A percentile compares a stretch with the other conserved stretches of the same genome.
Conservation (phyloP, 2,888 invertebrate species). For the Dynastes grantii region DNA sequence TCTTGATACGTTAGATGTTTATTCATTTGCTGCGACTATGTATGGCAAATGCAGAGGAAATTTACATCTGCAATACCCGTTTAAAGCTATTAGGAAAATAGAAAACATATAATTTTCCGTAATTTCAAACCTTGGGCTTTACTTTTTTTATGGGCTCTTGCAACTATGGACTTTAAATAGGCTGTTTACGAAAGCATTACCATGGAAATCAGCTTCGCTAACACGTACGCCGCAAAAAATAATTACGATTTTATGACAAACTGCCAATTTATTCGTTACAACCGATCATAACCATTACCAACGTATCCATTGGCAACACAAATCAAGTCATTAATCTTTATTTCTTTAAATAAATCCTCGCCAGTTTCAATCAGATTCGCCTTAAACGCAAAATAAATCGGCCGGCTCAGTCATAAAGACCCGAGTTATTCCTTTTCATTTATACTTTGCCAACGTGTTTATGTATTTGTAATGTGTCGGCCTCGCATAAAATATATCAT, state of each 20-base stretch:
- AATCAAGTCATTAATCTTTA: conserved; percentile 16
- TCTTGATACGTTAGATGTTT: no score
- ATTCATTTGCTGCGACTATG: no score
- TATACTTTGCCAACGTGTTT: conserved; percentile 18
- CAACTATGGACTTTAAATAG: no score
- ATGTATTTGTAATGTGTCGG: conserved; percentile 30
- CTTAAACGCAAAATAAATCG: conserved; percentile 9
- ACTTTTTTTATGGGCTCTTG: no score
- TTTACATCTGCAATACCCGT: no score
- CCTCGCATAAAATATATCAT: conserved; percentile 28
- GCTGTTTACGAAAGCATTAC: no score
- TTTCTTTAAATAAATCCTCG: conserved; percentile 21
- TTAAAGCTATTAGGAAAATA: no score
- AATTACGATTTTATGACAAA: neutral
- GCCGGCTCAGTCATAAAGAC: neutral
- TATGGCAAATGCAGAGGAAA: no score
- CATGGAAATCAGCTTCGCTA: no score
- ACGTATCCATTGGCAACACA: conserved; percentile 14
- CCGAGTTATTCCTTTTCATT: conserved; percentile 7
- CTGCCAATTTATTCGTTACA: neutral
- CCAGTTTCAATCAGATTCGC: conserved; percentile 9
- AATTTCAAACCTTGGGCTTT: no score
- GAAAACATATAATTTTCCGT: no score
- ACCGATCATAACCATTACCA: conserved; percentile 12
- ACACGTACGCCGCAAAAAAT: neutral